phyloP scores from a whole-genome alignment of 1,140 invertebrate genomes.

The Lepidurus packardi region DNA sequence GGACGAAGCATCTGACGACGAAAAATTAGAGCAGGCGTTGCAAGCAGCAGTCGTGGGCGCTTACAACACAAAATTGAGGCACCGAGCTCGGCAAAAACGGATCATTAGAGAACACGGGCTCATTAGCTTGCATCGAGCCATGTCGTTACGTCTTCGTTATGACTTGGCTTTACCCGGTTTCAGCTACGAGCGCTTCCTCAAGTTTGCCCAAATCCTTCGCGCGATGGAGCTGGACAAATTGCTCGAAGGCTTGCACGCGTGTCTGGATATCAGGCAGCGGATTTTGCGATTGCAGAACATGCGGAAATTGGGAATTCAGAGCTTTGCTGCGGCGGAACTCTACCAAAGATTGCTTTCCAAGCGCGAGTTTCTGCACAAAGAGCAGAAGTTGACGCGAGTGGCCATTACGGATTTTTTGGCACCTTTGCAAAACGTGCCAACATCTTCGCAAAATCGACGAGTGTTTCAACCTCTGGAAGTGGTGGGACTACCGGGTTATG shows the following conservation, averaged over 20 bases:
- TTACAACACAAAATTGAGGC: conserved; percentile 64
- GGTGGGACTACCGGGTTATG: conserved; percentile 67
- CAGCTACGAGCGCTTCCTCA: conserved; percentile 54
- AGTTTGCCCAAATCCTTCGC: conserved; percentile 65
- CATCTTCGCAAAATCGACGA: conserved; percentile 39
- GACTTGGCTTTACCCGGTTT: conserved; percentile 56
- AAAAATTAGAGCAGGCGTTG: conserved; percentile 48
- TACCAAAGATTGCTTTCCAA: conserved; percentile 50
- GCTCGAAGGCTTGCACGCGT: conserved; percentile 65
- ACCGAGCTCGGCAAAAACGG: conserved; percentile 61
- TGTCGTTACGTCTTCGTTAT: conserved; percentile 58
- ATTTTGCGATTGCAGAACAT: conserved; percentile 59
- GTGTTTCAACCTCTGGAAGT: conserved; percentile 65
- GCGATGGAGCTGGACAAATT: conserved; percentile 70
- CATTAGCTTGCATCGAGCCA: conserved; percentile 60
- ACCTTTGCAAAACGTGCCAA: not conserved
- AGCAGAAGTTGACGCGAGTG: conserved; percentile 23
- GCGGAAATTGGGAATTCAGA: conserved; percentile 63
- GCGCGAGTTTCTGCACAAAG: conserved; percentile 25
- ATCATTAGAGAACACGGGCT: conserved; percentile 73
- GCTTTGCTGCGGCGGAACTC: conserved; percentile 57
- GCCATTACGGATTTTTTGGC: conserved; percentile 17
- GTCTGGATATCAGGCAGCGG: conserved; percentile 59
- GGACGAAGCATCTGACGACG: conserved; percentile 49
- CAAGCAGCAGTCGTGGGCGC: conserved; percentile 60